Evolutionary conservation across 2,888 invertebrate genomes (phyloP).

Genomic region (Drosophila lutescens): DNA sequence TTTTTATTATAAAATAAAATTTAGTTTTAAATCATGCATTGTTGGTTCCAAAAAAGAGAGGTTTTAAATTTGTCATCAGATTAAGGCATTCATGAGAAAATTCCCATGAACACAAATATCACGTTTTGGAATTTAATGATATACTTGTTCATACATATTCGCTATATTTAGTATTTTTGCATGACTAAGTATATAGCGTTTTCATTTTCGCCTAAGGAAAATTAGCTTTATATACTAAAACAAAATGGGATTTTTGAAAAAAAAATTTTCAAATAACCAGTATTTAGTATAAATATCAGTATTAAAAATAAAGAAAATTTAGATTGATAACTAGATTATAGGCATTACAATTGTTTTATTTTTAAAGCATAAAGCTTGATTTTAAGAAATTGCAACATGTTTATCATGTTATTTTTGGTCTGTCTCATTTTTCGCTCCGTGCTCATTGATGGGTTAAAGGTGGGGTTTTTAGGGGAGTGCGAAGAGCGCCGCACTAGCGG

Average conservation of each 20-base stretch:
- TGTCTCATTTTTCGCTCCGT: not conserved
- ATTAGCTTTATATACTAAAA: not conserved
- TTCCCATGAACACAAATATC: not conserved
- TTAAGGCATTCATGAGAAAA: not conserved
- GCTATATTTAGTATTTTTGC: not conserved
- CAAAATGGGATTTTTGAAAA: too few species aligned
- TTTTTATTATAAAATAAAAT: too few species aligned
- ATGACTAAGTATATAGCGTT: not conserved
- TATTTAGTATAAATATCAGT: too few species aligned
- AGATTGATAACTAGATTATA: too few species aligned
- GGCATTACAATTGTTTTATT: too few species aligned
- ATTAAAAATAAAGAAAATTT: too few species aligned
- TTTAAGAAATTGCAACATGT: not conserved
- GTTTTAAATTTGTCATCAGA: not conserved
- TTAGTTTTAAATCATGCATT: not conserved
- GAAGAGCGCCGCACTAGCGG: conserved; percentile 20
- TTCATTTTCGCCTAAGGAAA: not conserved
- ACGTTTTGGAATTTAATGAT: not conserved
- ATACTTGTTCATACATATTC: not conserved
- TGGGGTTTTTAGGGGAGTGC: conserved; percentile 4
- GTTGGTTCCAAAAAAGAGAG: not conserved
- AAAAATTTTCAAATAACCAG: too few species aligned
- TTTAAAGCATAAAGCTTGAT: too few species aligned
- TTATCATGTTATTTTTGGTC: not conserved
- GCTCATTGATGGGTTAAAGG: conserved; percentile 14